Base-by-base conservation (phyloP, 1,140 invertebrate genomes). In the Andricus grossulariae region DNA sequence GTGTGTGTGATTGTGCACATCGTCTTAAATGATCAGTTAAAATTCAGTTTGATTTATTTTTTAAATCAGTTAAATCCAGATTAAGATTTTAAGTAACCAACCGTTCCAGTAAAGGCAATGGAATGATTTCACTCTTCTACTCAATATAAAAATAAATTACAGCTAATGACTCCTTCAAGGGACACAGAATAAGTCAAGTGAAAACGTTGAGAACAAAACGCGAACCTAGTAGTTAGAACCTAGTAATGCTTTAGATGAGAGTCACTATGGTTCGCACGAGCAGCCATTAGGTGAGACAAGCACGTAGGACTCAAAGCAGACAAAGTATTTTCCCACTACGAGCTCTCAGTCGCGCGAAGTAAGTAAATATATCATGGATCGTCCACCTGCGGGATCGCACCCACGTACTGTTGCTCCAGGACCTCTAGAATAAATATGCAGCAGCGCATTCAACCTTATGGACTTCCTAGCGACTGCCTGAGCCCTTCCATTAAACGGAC, bases 331-430 rank as follows among this genome's bases (percentile, higher is more conserved):
- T 83, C 82, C 82, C 76, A 74, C 80, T 75, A 75, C 8, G 70
- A 82, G 80, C 71, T 81, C 76, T 83, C 71, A 74, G 81, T 79
- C 72, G 78, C 75, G 80, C 54, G 76, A 75, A 82, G 75, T 86
- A 87, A 88, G 83, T 88, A 88, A 88, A 88, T 88, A 88, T 88
- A 84, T 86, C 83, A 87, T 85, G 80, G 73, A 84, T 84, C 72
- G 78, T 82, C 79, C 82, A 83, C 82, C 80, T 82, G 80, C 80
- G 73, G 50, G 78, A 78, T 78, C 72, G 39, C 73, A 25, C 72
- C 73, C 57, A 73, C 75, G 72, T 72, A 82, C 49, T 45, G 11
- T 66, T 32, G 25, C 25, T 66, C 45, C 39, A 15, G 60, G 21
- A 66, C 60, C 60, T 66, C 60, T 21, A 39, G 60, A 66, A 66